Evolutionary conservation across 1,140 invertebrate species (phyloP), one percentile per base, ranked within the genome.

Genomic region (Samia ricini): DNA sequence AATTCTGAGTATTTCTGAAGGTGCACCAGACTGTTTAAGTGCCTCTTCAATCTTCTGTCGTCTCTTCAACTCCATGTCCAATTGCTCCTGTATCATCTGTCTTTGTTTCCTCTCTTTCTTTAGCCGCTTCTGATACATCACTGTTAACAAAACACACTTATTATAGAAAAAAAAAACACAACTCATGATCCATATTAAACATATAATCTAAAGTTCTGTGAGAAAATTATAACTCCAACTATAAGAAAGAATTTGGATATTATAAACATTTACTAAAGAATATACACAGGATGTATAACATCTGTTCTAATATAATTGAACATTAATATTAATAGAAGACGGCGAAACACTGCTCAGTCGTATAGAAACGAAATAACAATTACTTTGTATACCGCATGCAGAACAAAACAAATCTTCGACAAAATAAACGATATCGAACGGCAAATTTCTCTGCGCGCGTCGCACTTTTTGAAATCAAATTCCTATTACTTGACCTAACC

Each of bases 31-130:
- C 55, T 94, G 94, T 77, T 96, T 95, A 21, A 96, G 91, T 29
- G 95, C 95, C 62, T 96, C 95, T 79, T 96, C 95, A 60, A 96
- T 92, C 76, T 95, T 95, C 60, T 92, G 91, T 75, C 95, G 92
- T 83, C 94, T 92, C 81, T 96, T 96, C 66, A 94, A 91, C 85
- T 96, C 95, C 60, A 94, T 77, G 60, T 97, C 96, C 60, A 98
- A 83, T 72, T 97, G 95, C 66, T 97, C 96, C 77, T 97, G 96
- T 23, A 97, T 92, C 66, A 95, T 93, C 74, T 95, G 94, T 69
- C 97, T 93, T 23, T 94, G 93, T 81, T 96, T 95, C 69, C 95
- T 93, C 83, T 98, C 96, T 76, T 96, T 96, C 90, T 96, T 96
- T 82, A 97, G 91, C 36, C 97, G 94, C 79, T 97, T 97, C 83